These are phyloP conservation scores for Carcina quercana DNA, from an alignment of 2,888 invertebrate species.

Conservation along the genomic window DNA sequence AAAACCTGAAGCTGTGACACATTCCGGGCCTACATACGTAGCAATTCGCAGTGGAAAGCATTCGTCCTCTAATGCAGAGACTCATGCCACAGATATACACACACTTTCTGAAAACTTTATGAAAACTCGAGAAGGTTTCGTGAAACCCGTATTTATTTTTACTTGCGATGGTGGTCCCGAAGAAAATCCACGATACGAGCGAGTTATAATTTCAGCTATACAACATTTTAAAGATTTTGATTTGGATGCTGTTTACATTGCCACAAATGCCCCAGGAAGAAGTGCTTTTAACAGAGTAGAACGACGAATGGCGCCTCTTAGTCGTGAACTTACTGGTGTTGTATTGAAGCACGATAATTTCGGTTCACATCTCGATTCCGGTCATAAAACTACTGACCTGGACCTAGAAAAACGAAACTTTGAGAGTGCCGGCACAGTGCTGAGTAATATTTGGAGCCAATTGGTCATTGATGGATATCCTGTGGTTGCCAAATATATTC, in stretches of 20 bases:
- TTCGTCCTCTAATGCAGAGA: too few species aligned
- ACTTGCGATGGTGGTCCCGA: constrained; percentile 18
- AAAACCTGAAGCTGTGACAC: too few species aligned
- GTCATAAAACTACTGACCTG: constrained; percentile 16
- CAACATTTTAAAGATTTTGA: constrained; percentile 17
- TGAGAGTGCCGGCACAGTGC: constrained; percentile 16
- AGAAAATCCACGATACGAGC: constrained; percentile 18
- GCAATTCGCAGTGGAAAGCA: too few species aligned
- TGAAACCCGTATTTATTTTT: too few species aligned
- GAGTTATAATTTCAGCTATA: constrained; percentile 13
- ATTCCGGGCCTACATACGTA: too few species aligned
- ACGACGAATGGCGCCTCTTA: constrained; percentile 17
- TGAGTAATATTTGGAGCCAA: constrained; percentile 14
- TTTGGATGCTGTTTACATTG: constrained; percentile 20
- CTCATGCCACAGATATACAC: too few species aligned
- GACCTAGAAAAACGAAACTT: constrained; percentile 16
- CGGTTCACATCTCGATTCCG: constrained; percentile 14
- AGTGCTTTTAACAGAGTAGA: constrained; percentile 19
- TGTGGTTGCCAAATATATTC: constrained; percentile 18
- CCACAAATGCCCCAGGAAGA: constrained; percentile 19
- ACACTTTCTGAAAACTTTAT: too few species aligned
- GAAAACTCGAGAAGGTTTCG: too few species aligned
- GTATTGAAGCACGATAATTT: constrained; percentile 16
- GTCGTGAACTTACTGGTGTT: constrained; percentile 16
- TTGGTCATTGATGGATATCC: constrained; percentile 12